Conservation (phyloP, 1,140 invertebrate species). For the Aphaenogaster rudis region DNA sequence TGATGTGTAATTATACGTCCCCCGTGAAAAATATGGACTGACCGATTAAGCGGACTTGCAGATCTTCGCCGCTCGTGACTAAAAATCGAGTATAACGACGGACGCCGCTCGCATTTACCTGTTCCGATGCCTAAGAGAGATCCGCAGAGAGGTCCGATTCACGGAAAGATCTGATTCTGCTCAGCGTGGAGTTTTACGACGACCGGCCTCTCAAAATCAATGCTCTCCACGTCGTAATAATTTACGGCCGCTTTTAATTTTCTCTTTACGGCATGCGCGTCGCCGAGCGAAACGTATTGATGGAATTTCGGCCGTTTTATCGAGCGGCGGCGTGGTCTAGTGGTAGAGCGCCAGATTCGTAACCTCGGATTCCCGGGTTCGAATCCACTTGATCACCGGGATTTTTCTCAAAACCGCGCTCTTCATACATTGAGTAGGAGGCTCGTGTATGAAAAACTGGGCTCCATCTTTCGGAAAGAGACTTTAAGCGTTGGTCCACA, state of each 20-base stretch:
- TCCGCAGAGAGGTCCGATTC: constrained; percentile 44
- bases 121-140: constrained; percentile 38
- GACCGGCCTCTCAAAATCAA: constrained; percentile 56
- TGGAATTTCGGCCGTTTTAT: constrained; percentile 31
- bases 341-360: too few relatives aligned
- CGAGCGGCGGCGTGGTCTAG: background rate
- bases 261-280: constrained; percentile 26
- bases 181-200: constrained; percentile 64
- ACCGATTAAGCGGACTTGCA: background rate
- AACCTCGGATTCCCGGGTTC: too few relatives aligned
- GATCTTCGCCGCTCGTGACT: constrained; percentile 46
- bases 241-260: constrained; percentile 62
- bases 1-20: constrained; percentile 46
- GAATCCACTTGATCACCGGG: too few relatives aligned
- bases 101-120: constrained; percentile 51
- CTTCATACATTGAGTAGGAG: too few relatives aligned
- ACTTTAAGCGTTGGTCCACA: too few relatives aligned
- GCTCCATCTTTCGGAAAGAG: too few relatives aligned
- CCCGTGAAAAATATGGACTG: constrained; percentile 41
- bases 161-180: constrained; percentile 67
- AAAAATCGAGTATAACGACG: constrained; percentile 42
- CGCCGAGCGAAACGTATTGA: constrained; percentile 4
- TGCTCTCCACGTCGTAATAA: constrained; percentile 64
- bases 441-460: too few relatives aligned
- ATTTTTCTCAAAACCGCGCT: too few relatives aligned